These are phyloP conservation scores for Ptychobarbus kaznakovi DNA, from an alignment of 2,797 vertebrate genomes.

Conservation along the genomic window DNA sequence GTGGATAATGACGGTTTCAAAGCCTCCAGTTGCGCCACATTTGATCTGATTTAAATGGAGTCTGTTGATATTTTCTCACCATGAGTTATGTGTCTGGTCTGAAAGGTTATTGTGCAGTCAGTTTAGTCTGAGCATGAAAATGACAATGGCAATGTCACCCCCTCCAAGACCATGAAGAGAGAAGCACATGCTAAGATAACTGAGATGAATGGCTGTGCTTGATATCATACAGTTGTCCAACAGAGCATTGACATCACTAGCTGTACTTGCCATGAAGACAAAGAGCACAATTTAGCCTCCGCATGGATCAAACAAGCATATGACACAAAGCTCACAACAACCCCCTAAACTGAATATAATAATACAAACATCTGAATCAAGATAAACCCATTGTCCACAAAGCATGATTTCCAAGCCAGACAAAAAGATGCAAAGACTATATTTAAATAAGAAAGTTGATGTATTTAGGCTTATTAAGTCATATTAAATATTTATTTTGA, in stretches of 20 bases:
- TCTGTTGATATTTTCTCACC: neutral
- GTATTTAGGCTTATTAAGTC: neutral
- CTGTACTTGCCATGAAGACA: neutral
- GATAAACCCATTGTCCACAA: neutral
- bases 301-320: neutral
- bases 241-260: neutral
- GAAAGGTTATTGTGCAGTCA: neutral
- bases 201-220: neutral
- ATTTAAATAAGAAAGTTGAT: too few relatives aligned
- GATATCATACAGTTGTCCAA: conserved; percentile 7
- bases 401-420: neutral
- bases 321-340: neutral
- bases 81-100: neutral
- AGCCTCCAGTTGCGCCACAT: neutral
- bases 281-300: conserved; percentile 23
- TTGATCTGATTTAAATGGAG: conserved; percentile 41
- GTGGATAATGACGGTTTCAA: conserved; percentile 5
- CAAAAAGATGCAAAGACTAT: neutral
- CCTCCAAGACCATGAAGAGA: neutral
- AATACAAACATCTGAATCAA: neutral
- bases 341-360: neutral
- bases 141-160: neutral
- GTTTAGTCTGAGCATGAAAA: neutral
- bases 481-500: neutral
- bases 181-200: neutral